Percentiles rank a stretch among this genome's conserved stretches.
These are phyloP conservation scores for Crocidura indochinensis DNA, from an alignment of 2,797 vertebrate genomes.

Conservation along the genomic window DNA sequence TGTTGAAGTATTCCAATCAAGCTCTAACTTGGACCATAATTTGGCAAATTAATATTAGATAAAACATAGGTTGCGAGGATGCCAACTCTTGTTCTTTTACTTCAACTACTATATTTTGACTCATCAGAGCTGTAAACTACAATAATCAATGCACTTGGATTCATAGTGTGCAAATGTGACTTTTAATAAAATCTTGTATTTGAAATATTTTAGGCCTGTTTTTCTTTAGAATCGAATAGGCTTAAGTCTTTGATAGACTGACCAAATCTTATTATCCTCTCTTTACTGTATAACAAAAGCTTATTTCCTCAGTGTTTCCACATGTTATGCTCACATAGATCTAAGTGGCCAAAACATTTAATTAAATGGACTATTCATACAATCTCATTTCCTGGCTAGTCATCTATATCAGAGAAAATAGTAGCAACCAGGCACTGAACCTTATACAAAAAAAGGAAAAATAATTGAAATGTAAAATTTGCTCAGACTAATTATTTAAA, in stretches of 20 bases:
- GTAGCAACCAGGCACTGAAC: conserved; percentile 40
- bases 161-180: conserved; percentile 72
- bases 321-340: conserved; percentile 63
- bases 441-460: not conserved
- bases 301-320: conserved; percentile 75
- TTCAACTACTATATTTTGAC: not conserved
- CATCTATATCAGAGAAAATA: conserved; percentile 56
- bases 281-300: conserved; percentile 37
- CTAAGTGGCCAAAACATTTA: conserved; percentile 70
- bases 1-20: not conserved
- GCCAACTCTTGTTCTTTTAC: conserved; percentile 8
- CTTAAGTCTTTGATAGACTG: conserved; percentile 65
- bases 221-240: conserved; percentile 57
- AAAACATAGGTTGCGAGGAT: conserved; percentile 20
- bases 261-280: conserved; percentile 68
- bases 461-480: conserved; percentile 66
- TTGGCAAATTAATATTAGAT: conserved; percentile 48
- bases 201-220: conserved; percentile 74
- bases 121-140: conserved; percentile 52
- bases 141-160: conserved; percentile 56
- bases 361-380: conserved; percentile 68
- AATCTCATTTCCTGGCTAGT: conserved; percentile 72
- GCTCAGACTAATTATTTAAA: conserved; percentile 49
- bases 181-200: conserved; percentile 74
- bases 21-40: conserved; percentile 48